Evolutionary conservation across 2,797 vertebrate genomes (phyloP).

Genomic region (Acanthis flammea): DNA sequence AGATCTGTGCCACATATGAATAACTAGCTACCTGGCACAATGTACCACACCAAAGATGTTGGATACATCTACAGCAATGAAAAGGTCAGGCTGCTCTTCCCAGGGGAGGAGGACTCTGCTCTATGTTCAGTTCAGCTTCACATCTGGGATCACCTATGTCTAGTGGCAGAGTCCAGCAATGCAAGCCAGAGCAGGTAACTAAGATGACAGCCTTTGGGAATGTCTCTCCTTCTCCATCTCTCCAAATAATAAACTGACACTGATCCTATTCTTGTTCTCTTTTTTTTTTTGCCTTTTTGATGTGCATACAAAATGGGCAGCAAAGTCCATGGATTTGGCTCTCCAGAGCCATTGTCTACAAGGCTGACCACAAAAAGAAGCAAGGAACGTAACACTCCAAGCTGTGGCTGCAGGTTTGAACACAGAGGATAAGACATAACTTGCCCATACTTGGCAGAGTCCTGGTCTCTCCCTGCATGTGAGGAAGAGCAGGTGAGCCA

Average conservation of each 20-base stretch:
- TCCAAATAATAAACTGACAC: background rate
- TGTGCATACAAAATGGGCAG: background rate
- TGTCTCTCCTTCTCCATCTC: background rate
- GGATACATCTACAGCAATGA: background rate
- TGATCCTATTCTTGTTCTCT: background rate
- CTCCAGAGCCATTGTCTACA: background rate
- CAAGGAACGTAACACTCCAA: accelerated
- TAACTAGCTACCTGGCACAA: background rate
- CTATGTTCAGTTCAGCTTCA: background rate
- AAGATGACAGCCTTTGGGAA: background rate
- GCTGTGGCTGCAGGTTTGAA: too few species aligned
- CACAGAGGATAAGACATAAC: background rate
- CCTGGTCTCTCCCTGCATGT: background rate
- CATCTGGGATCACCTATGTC: background rate
- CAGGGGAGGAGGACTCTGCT: background rate
- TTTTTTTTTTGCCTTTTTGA: background rate
- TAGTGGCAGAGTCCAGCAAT: background rate
- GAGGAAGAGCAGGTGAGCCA: background rate
- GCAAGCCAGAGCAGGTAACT: background rate
- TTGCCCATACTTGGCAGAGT: too few species aligned
- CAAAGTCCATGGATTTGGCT: background rate
- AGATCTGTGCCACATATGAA: background rate
- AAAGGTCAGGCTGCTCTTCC: background rate
- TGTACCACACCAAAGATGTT: background rate
- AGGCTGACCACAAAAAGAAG: background rate